A percentile compares a stretch with the other conserved stretches of the same genome.
phyloP scores from a whole-genome alignment of 1,140 invertebrate species.

The Papilio polyxenes region DNA sequence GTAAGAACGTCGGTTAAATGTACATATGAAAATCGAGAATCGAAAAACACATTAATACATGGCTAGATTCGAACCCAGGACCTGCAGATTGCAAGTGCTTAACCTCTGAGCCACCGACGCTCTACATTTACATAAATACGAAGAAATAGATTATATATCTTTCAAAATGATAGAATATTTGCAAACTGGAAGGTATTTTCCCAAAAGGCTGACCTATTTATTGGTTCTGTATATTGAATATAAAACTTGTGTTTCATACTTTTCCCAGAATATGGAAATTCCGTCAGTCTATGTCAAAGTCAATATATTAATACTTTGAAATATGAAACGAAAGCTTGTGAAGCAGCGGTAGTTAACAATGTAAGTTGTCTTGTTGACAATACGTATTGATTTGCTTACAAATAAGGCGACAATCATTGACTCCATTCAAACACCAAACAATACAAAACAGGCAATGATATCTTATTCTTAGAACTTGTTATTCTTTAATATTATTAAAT shows the following conservation, averaged over 20 bases:
- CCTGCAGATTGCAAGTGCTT: too few relatives aligned
- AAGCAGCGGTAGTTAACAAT: not conserved
- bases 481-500: not conserved
- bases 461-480: not conserved
- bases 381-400: too few relatives aligned
- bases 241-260: not conserved
- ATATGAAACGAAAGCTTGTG: not conserved
- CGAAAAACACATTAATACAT: too few relatives aligned
- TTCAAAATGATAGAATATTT: not conserved
- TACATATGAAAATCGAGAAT: too few relatives aligned
- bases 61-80: too few relatives aligned
- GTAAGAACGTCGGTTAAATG: too few relatives aligned
- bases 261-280: not conserved
- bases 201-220: slow-evolving; percentile 3
- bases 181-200: slow-evolving; percentile 42
- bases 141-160: not conserved
- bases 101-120: too few relatives aligned
- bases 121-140: not conserved
- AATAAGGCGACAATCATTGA: too few relatives aligned
- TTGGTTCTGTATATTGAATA: slow-evolving; percentile 30
- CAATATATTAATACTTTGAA: not conserved
- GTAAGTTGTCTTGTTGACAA: too few relatives aligned
- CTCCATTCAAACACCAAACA: not conserved
- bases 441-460: not conserved
- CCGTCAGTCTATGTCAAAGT: not conserved